A percentile compares a stretch with the other conserved stretches of the same genome.
These are phyloP conservation scores for Luscinia megarhynchos DNA, from an alignment of 2,797 vertebrate species.

Conservation along the genomic window DNA sequence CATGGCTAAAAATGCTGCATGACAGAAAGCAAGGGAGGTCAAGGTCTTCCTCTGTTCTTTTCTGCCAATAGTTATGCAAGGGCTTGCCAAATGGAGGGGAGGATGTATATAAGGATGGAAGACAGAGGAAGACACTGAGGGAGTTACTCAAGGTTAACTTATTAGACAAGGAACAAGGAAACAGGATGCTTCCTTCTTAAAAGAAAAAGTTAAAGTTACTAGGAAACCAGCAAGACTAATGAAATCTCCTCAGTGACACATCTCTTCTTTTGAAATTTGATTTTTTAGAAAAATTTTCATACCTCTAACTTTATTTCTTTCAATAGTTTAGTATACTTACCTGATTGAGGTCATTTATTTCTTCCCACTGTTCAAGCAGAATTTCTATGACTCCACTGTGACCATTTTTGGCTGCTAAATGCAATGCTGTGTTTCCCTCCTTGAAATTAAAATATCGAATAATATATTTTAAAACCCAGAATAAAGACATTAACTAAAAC, in stretches of 20 bases:
- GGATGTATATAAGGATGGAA: background rate
- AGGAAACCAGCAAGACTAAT: background rate
- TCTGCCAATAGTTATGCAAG: background rate
- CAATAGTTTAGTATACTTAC: slow-evolving; percentile 67
- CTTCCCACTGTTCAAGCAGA: slow-evolving; percentile 83
- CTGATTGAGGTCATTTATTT: slow-evolving; percentile 85
- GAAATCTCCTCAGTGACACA: background rate
- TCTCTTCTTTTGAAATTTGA: background rate
- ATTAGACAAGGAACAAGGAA: background rate
- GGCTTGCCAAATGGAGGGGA: fast-evolving
- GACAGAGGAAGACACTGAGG: background rate
- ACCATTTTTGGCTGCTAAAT: slow-evolving; percentile 86
- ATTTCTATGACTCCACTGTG: slow-evolving; percentile 78
- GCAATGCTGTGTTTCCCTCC: slow-evolving; percentile 89
- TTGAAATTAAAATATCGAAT: slow-evolving; percentile 61
- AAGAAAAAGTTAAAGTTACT: background rate
- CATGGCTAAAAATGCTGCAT: background rate
- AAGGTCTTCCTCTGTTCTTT: background rate
- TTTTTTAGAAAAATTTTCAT: background rate
- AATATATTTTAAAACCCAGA: background rate
- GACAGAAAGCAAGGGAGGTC: background rate
- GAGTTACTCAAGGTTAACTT: background rate
- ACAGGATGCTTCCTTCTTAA: background rate
- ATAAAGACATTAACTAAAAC: background rate
- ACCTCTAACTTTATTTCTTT: background rate